Conservation (phyloP, 2,888 invertebrate genomes). For the Ctena decussata region DNA sequence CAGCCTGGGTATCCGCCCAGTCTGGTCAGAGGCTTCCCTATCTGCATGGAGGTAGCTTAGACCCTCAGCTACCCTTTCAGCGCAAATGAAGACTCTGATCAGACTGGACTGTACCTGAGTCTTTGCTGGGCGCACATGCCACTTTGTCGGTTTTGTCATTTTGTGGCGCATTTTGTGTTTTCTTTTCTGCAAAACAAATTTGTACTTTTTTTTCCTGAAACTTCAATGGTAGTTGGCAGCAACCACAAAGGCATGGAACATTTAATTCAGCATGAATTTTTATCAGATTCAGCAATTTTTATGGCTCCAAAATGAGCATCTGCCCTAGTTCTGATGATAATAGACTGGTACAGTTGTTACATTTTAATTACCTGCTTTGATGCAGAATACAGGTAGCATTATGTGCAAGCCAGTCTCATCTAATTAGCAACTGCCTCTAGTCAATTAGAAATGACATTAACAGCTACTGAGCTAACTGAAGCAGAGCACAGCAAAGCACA, state of each 20-base stretch:
- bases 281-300: not conserved
- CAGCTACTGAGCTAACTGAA: not conserved
- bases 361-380: constrained; percentile 1
- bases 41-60: no score
- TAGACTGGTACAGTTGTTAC: constrained; percentile 1
- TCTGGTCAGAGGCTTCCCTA: no score
- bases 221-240: not conserved
- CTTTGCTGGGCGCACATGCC: no score
- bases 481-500: no score
- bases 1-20: no score
- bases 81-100: no score
- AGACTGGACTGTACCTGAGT: no score
- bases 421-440: not conserved
- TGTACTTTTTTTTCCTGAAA: no score
- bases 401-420: constrained; percentile 1
- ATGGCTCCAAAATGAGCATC: not conserved
- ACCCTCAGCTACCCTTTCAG: no score
- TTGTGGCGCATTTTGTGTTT: no score
- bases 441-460: not conserved
- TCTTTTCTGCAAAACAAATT: no score
- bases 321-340: not conserved
- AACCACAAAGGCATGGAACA: not conserved
- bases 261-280: not conserved
- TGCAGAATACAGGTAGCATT: not conserved
- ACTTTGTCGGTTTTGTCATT: no score